phyloP scores from a whole-genome alignment of 2,797 vertebrate genomes.

The Sarcophilus harrisii region DNA sequence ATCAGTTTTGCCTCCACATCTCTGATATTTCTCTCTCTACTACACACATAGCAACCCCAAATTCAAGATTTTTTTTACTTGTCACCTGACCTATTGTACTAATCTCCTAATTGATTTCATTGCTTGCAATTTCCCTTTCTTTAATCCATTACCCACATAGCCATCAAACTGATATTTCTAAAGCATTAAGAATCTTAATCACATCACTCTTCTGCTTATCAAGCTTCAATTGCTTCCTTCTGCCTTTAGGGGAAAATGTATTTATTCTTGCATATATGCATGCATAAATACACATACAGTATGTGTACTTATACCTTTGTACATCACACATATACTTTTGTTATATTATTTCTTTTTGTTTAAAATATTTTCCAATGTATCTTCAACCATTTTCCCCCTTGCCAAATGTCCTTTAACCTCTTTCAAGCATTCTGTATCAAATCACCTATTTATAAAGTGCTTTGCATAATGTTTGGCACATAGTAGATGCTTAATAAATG shows the following conservation, averaged over 20 bases:
- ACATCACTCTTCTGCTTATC: not conserved
- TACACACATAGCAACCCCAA: not conserved
- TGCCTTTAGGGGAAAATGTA: not conserved
- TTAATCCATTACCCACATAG: not conserved
- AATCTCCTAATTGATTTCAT: not conserved
- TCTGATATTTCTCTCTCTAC: not conserved
- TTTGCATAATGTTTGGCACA: not conserved
- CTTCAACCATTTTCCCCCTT: not conserved
- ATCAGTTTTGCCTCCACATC: not conserved
- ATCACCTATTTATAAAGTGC: not conserved
- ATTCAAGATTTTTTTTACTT: not conserved
- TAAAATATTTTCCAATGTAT: not conserved
- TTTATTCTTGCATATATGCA: not conserved
- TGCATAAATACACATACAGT: too few relatives aligned
- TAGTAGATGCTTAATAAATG: not conserved
- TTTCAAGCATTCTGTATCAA: not conserved
- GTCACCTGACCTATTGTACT: not conserved
- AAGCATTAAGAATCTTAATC: not conserved
- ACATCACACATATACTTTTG: not conserved
- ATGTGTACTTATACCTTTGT: too few relatives aligned
- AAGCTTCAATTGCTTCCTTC: not conserved
- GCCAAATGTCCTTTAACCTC: not conserved
- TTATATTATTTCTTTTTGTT: not conserved
- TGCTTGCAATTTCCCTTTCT: not conserved
- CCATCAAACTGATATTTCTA: not conserved